A percentile compares a stretch with the other conserved stretches of the same genome.
Conservation (phyloP, 92 coral and sea anemone species). For the Galaxea fascicularis region DNA sequence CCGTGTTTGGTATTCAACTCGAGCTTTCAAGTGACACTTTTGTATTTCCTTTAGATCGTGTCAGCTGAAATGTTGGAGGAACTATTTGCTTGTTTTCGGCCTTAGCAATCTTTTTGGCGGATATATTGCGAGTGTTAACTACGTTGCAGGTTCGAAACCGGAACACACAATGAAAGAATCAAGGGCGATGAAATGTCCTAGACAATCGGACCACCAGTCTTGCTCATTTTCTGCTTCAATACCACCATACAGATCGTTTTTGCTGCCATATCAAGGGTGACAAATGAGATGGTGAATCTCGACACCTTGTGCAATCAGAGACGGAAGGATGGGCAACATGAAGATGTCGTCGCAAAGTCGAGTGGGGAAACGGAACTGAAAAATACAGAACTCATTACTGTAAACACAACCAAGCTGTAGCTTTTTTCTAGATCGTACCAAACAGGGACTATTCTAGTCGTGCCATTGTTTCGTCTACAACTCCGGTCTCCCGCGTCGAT, state of each 20-base stretch:
- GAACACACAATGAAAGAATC: neutral
- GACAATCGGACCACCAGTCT: conserved; percentile 30
- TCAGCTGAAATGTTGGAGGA: no score
- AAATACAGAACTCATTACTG: neutral
- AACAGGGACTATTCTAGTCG: neutral
- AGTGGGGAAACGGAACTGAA: conserved; percentile 31
- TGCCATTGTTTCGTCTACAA: neutral
- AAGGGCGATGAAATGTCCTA: conserved; percentile 24
- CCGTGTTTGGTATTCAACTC: no score
- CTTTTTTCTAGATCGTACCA: neutral
- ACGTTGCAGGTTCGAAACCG: neutral
- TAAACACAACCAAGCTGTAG: neutral
- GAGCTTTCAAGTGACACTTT: no score
- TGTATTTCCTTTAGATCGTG: no score
- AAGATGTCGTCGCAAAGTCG: conserved; percentile 2
- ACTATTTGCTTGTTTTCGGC: no score
- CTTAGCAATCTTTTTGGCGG: neutral
- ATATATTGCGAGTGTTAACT: neutral
- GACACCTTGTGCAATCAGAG: neutral
- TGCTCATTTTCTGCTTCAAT: neutral
- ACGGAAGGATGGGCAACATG: conserved; percentile 21
- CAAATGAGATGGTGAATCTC: conserved; percentile 13
- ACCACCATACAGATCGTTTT: neutral
- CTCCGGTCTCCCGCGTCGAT: neutral
- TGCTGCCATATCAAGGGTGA: neutral